These are phyloP conservation scores for Oreochromis aureus DNA, from an alignment of 2,113 vertebrate genomes.

Conservation along the genomic window DNA sequence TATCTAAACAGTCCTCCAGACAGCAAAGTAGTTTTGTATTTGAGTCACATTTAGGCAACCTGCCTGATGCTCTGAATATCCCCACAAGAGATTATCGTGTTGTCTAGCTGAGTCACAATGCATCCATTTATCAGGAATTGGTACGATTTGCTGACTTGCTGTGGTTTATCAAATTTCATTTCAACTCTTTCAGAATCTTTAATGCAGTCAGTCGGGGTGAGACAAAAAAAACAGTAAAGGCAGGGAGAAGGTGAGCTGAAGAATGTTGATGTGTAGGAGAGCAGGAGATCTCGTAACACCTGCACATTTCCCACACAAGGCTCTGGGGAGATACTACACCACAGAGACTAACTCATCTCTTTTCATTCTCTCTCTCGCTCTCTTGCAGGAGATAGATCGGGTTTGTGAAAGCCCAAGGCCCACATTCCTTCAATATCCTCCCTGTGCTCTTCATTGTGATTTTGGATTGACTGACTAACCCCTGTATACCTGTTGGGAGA, in stretches of 20 bases:
- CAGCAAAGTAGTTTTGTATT: conserved; percentile 4
- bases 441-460: conserved; percentile 24
- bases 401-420: conserved; percentile 26
- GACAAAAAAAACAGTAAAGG: not conserved
- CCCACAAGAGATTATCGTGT: not conserved
- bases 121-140: conserved; percentile 5
- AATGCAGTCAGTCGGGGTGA: not conserved
- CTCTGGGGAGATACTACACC: conserved; percentile 42
- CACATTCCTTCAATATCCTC: conserved; percentile 31
- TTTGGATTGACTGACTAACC: conserved; percentile 19
- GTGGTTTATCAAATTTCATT: conserved; percentile 29
- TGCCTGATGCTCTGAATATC: not conserved
- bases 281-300: conserved; percentile 30
- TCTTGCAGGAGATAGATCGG: conserved; percentile 35
- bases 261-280: not conserved
- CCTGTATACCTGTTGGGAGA: not conserved
- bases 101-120: not conserved
- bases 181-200: not conserved
- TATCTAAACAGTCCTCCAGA: conserved; percentile 25
- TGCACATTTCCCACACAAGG: conserved; percentile 23
- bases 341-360: conserved; percentile 28
- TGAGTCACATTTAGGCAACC: not conserved
- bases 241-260: not conserved
- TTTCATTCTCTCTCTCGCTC: not conserved
- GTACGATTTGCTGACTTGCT: conserved; percentile 1